Evolutionary conservation across 1,140 invertebrate genomes (phyloP), one percentile per base, ranked within the genome.

Genomic region (Grapholita molesta): DNA sequence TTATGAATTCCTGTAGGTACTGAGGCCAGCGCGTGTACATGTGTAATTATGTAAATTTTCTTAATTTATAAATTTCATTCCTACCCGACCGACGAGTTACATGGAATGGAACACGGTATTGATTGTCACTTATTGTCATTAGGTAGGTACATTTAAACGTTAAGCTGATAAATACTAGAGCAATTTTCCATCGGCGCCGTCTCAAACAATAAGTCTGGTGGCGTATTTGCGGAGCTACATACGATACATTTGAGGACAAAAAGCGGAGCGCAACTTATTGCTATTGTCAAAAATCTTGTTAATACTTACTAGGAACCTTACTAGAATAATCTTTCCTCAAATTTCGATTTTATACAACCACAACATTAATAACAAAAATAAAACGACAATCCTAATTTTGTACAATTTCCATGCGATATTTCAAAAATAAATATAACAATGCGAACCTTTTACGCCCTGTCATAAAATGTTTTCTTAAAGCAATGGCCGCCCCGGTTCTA

Each of bases 211-310:
- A 86, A 80, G 82, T 86, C 78, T 81, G 76, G 71, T 65, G 75
- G 80, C 80, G 73, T 85, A 84, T 85, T 86, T 89, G 83, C 77
- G 76, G 77, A 78, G 72, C 77, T 82, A 82, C 77, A 85, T 89
- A 81, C 83, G 78, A 86, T 89, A 89, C 79, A 87, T 86, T 87
- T 86, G 80, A n/a, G n/a, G n/a, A n/a, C n/a, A n/a, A n/a, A n/a
- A n/a, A n/a, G n/a, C n/a, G n/a, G n/a, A n/a, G n/a, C n/a, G n/a
- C n/a, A n/a, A n/a, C n/a, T n/a, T n/a, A 85, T 86, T 86, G 80
- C 82, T 76, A 84, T 88, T 87, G 88, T 88, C 84, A 87, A 81
- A 86, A 78, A 84, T 82, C 83, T 78, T 76, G 64, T 79, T 85
- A 84, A 83, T 84, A 80, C 73, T 78, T 77, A 72, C n/a, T n/a